Evolutionary conservation across 64 coral and sea anemone species (phyloP).

Genomic region (Orbicella faveolata): DNA sequence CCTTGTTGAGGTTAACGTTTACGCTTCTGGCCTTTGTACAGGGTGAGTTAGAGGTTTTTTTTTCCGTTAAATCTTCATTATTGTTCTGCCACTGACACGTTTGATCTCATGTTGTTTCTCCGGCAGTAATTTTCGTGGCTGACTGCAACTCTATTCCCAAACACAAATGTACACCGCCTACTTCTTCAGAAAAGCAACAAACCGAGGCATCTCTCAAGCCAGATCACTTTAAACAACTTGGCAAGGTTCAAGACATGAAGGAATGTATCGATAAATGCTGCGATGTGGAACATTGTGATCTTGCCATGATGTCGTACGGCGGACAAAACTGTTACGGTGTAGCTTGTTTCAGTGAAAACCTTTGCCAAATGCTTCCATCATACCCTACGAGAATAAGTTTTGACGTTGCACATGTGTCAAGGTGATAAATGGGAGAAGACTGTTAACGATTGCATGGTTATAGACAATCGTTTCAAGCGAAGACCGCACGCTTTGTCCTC

Average conservation of each 20-base stretch:
- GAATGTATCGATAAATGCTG: conserved; percentile 78
- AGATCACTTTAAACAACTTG: conserved; percentile 84
- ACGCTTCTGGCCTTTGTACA: conserved; percentile 4
- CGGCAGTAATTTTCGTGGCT: conserved; percentile 23
- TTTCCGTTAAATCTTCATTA: not conserved
- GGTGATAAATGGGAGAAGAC: conserved; percentile 12
- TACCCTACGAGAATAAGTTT: conserved; percentile 87
- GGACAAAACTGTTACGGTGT: conserved; percentile 82
- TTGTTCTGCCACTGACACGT: not conserved
- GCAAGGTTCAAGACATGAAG: conserved; percentile 69
- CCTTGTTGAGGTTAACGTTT: not conserved
- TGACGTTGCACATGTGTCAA: conserved; percentile 68
- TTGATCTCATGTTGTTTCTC: not conserved
- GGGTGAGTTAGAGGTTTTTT: not conserved
- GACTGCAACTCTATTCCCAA: conserved; percentile 32
- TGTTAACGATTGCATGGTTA: not conserved
- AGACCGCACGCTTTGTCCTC: not conserved
- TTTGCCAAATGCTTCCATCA: conserved; percentile 86
- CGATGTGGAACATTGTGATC: conserved; percentile 66
- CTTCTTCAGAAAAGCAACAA: not conserved
- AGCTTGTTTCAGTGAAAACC: conserved; percentile 82
- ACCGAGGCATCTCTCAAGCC: conserved; percentile 23
- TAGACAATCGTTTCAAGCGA: not conserved
- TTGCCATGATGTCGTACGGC: conserved; percentile 94
- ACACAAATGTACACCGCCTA: conserved; percentile 12